Conservation (phyloP, 2,113 vertebrate species). For the Psammodynastes pulverulentus region DNA sequence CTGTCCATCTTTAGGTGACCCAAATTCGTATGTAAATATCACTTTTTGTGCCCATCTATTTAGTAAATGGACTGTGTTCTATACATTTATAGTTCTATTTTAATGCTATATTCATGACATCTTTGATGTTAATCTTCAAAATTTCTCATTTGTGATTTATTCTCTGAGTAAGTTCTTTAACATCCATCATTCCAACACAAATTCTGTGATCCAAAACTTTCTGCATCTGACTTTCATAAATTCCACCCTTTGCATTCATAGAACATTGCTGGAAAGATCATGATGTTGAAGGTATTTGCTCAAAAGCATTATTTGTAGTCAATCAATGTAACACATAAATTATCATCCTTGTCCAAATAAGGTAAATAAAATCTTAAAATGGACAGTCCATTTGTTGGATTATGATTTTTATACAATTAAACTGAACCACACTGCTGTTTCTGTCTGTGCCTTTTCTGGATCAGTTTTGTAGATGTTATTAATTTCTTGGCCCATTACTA, state of each 20-base stretch:
- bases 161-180: neutral
- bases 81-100: neutral
- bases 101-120: neutral
- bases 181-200: neutral
- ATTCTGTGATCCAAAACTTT: neutral
- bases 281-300: neutral
- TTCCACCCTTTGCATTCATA: neutral
- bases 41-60: neutral
- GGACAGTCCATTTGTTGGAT: slow-evolving; percentile 36
- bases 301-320: slow-evolving; percentile 53
- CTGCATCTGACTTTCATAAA: neutral
- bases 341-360: slow-evolving; percentile 51
- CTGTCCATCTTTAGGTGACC: neutral
- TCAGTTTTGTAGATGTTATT: neutral
- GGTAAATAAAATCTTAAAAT: slow-evolving; percentile 61
- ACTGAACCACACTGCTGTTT: neutral
- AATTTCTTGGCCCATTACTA: neutral
- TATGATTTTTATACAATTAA: neutral
- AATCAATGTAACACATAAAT: slow-evolving; percentile 57
- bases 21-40: neutral
- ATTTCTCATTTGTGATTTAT: neutral
- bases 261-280: neutral
- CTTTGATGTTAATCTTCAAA: neutral
- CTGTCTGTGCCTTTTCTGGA: neutral
- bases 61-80: neutral